phyloP scores from a whole-genome alignment of 53 echinoderm and acorn worm species.

The Apostichopus leukothele region DNA sequence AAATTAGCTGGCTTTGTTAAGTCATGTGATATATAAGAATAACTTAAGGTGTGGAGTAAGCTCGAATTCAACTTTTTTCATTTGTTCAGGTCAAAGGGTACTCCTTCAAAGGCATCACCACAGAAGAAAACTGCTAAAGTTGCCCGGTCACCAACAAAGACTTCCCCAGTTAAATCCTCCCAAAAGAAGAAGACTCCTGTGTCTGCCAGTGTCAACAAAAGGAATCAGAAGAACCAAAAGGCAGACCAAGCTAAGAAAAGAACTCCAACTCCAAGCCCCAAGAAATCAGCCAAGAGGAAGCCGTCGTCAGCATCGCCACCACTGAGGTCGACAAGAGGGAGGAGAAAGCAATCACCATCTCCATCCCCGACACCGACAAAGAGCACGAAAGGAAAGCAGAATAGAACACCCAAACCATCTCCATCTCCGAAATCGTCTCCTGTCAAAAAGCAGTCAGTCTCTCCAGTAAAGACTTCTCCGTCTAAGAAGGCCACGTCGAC shows the following conservation, averaged over 20 bases:
- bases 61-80: neutral
- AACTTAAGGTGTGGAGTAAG: too few relatives aligned
- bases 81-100: constrained; percentile 11
- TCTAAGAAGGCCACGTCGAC: neutral
- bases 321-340: constrained; percentile 14
- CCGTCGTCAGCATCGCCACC: constrained; percentile 37
- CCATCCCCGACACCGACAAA: constrained; percentile 32
- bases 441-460: neutral
- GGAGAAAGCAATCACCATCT: constrained; percentile 43
- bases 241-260: constrained; percentile 23
- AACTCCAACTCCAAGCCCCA: constrained; percentile 40
- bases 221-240: neutral
- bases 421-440: neutral
- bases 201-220: neutral
- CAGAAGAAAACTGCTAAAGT: constrained; percentile 17
- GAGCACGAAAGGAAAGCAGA: neutral
- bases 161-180: constrained; percentile 11
- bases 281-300: constrained; percentile 43
- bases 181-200: constrained; percentile 32
- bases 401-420: neutral
- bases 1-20: too few relatives aligned
- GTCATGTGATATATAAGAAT: too few relatives aligned
- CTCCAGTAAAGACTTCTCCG: neutral
- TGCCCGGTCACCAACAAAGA: neutral
- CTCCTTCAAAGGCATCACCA: constrained; percentile 5